phyloP scores from a whole-genome alignment of 2,113 vertebrate species.

The Oncorhynchus masou region DNA sequence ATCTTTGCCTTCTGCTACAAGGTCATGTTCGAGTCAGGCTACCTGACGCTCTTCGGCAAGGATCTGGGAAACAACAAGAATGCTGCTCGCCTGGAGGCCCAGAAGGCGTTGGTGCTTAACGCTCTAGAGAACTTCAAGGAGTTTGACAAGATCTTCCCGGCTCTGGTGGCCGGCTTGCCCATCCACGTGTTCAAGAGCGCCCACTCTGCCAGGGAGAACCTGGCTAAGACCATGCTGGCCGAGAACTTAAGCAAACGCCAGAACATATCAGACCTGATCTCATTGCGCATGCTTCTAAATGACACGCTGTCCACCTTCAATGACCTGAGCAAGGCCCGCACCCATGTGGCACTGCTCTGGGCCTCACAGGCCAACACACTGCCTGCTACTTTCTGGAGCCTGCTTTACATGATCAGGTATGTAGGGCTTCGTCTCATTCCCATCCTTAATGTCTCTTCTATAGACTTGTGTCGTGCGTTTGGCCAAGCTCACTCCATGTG shows the following conservation, averaged over 20 bases:
- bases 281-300: conserved; percentile 87
- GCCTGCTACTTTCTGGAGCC: conserved; percentile 93
- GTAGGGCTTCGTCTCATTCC: no score
- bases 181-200: conserved; percentile 90
- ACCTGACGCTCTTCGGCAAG: conserved; percentile 91
- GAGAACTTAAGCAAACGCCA: conserved; percentile 83
- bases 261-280: conserved; percentile 86
- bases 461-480: no score
- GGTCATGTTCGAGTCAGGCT: conserved; percentile 96
- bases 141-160: conserved; percentile 94
- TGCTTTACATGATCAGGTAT: conserved; percentile 89
- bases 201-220: conserved; percentile 84
- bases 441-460: no score
- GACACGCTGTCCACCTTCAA: conserved; percentile 88
- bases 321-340: conserved; percentile 86
- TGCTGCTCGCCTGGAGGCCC: conserved; percentile 71
- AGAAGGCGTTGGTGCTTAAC: conserved; percentile 82
- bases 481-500: no score
- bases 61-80: conserved; percentile 77
- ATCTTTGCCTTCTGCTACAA: conserved; percentile 94
- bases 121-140: conserved; percentile 90
- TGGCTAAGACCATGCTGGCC: conserved; percentile 82
- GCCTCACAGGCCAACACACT: conserved; percentile 95
- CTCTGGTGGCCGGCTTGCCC: conserved; percentile 89
- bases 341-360: conserved; percentile 90